phyloP scores from a whole-genome alignment of 2,888 invertebrate species.

The Thalpophila matura region DNA sequence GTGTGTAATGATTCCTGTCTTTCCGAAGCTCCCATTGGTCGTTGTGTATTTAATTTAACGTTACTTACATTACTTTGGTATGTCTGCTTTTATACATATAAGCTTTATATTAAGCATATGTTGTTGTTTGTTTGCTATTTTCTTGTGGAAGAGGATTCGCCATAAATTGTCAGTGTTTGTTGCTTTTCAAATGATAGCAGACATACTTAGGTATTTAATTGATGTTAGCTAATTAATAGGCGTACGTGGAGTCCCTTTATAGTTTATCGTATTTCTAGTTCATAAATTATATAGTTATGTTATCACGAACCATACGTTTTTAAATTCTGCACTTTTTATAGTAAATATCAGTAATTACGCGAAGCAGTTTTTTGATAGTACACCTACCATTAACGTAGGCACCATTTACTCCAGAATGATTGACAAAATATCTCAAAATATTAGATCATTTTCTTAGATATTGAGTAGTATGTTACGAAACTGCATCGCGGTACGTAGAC shows the following conservation, averaged over 20 bases:
- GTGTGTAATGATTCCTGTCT: constrained; percentile 42
- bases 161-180: background rate
- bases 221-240: constrained; percentile 69
- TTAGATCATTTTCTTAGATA: background rate
- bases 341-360: constrained; percentile 16
- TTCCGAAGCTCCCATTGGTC: constrained; percentile 49
- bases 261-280: constrained; percentile 44
- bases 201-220: constrained; percentile 65
- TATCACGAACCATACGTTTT: constrained; percentile 37
- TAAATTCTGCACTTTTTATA: constrained; percentile 41
- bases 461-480: constrained; percentile 8
- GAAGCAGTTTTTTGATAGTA: constrained; percentile 26
- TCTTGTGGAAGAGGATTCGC: background rate
- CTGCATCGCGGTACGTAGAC: constrained; percentile 14
- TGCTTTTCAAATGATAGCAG: constrained; percentile 52
- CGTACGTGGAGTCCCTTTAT: constrained; percentile 63
- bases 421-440: background rate
- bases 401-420: background rate
- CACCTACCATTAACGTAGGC: background rate
- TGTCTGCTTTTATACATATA: constrained; percentile 62
- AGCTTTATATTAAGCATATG: constrained; percentile 4
- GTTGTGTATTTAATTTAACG: constrained; percentile 55
- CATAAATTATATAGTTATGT: constrained; percentile 31
- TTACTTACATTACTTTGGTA: constrained; percentile 59
- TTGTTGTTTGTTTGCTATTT: background rate